Percentiles rank a stretch among this genome's conserved stretches.
Conservation (phyloP, 2,888 invertebrate species). For the Mechanitis messenoides region DNA sequence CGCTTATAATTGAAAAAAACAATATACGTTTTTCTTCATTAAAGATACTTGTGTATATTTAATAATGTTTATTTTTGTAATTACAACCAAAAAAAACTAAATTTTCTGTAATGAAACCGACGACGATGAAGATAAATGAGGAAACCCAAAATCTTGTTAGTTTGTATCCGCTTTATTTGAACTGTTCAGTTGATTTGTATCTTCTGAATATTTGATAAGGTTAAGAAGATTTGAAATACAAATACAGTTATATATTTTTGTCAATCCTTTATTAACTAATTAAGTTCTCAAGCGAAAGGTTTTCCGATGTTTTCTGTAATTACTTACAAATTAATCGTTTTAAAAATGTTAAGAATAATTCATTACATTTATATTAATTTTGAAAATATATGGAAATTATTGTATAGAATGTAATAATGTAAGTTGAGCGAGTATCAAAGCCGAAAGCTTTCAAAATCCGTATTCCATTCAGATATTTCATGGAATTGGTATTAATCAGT, state of each 20-base stretch:
- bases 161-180: conserved; percentile 23
- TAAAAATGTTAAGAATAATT: no score
- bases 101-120: not conserved
- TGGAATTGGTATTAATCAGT: no score
- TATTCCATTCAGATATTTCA: conserved; percentile 5
- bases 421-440: no score
- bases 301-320: no score
- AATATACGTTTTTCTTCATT: conserved; percentile 5
- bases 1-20: no score
- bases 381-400: no score
- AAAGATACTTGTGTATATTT: no score
- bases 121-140: conserved; percentile 23
- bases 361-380: no score
- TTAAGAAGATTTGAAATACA: conserved; percentile 12
- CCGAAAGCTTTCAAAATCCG: not conserved
- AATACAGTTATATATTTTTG: conserved; percentile 6
- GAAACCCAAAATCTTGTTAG: conserved; percentile 20
- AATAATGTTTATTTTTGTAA: conserved; percentile 3
- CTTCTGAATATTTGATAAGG: conserved; percentile 14
- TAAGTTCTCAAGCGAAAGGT: no score
- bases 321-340: no score
- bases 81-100: conserved; percentile 7
- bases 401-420: no score
- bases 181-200: conserved; percentile 16
- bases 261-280: not conserved